Conservation (phyloP, 2,113 vertebrate genomes). For the Edolisoma coerulescens region DNA sequence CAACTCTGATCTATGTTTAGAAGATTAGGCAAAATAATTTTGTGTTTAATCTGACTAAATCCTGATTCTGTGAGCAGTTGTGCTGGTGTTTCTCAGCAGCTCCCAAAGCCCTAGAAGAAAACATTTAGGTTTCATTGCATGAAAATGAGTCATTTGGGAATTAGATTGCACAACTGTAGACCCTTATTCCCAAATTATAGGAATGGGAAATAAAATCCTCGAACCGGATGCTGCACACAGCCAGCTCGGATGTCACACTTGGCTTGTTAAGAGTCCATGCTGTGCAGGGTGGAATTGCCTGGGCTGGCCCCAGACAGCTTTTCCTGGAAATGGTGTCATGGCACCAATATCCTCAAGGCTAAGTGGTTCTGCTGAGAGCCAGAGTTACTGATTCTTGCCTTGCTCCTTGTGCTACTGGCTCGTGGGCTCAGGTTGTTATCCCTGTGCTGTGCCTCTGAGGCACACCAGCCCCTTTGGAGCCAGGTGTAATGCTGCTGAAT, state of each 20-base stretch:
- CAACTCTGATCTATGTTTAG: neutral
- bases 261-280: neutral
- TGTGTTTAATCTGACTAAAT: neutral
- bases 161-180: neutral
- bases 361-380: neutral
- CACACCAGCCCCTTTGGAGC: neutral
- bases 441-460: neutral
- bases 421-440: neutral
- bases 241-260: slow-evolving; percentile 3
- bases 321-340: neutral
- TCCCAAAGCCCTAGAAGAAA: neutral
- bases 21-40: neutral
- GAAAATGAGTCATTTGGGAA: neutral
- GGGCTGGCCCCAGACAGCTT: neutral
- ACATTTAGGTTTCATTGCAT: neutral
- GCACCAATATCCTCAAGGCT: neutral
- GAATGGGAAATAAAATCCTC: neutral
- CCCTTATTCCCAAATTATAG: neutral
- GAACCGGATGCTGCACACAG: neutral
- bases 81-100: neutral
- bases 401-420: neutral
- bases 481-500: neutral
- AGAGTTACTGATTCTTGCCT: neutral
- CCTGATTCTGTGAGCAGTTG: neutral
- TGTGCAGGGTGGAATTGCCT: slow-evolving; percentile 4